Base-by-base conservation (phyloP, 2,797 vertebrate genomes). In the Pachyuromys duprasi region DNA sequence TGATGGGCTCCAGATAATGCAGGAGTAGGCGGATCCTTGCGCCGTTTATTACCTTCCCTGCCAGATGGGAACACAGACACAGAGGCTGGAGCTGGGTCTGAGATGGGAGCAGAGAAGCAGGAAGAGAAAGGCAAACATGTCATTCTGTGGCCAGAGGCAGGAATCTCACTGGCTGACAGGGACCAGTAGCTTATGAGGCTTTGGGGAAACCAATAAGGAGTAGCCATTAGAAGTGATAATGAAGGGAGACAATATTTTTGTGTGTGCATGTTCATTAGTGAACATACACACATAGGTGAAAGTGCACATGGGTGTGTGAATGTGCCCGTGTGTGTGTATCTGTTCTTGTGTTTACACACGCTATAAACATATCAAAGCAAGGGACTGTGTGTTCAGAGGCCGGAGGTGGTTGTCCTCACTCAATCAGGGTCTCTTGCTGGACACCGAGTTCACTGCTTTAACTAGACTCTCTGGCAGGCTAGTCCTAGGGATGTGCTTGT, bases 1-100 rank as follows among this genome's bases (percentile, higher is more conserved):
- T 81, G 28, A 82, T 55, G 28, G 74, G 90, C 63, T 80, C 70
- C 82, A 96, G 67, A 93, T 94, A 95, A 94, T 1, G 24, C 28
- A 96, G 74, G 42, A 93, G 69, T 36, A 55, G 36, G 36, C 20
- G 28, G 24, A 33, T 2, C 31, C 31, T 9, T 69, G 74, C 86
- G 55, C 28, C 65, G 42, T 89, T 80, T n/a, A 24, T 55, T 84
- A 76, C 72, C 70, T 62, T 55, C 24, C 45, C 82, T 26, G 31
- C 45, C 70, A 60, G 11, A 15, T 55, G 76, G 65, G 90, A 93
- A 80, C 36, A 60, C 7, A 28, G 83, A 87, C 65, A 24, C 1
- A 60, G 55, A 79, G 91, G 8, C 36, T 75, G 42, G 67, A 42
- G 3, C 12, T 72, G 26, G 33, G 28, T 28, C n/a, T 78, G 72